phyloP scores from a whole-genome alignment of 2,797 vertebrate species.

The Darevskia mixta region DNA sequence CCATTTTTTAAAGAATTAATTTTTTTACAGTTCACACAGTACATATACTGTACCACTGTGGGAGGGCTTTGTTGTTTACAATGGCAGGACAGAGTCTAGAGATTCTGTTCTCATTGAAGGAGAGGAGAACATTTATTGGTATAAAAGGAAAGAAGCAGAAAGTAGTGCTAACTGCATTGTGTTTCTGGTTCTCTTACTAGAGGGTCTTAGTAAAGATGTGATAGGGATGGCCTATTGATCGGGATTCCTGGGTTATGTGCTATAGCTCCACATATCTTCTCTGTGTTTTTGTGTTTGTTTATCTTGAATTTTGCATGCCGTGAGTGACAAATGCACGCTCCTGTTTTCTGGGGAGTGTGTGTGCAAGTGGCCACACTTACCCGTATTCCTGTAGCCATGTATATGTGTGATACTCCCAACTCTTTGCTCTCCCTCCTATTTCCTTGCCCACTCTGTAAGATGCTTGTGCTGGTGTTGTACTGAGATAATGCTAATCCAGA shows the following conservation, averaged over 20 bases:
- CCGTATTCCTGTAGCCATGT: not conserved
- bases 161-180: not conserved
- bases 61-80: not conserved
- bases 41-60: not conserved
- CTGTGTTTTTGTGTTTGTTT: not conserved
- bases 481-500: conserved; percentile 23
- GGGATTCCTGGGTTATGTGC: not conserved
- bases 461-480: not conserved
- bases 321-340: too few species aligned
- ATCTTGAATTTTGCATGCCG: not conserved
- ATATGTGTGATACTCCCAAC: not conserved
- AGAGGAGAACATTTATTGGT: not conserved
- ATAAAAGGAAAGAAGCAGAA: not conserved
- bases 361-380: not conserved
- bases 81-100: not conserved
- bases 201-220: not conserved
- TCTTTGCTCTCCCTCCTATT: not conserved
- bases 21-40: not conserved
- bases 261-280: not conserved
- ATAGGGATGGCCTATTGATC: not conserved
- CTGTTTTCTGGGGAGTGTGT: not conserved
- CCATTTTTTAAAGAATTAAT: not conserved
- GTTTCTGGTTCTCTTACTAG: not conserved
- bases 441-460: conserved; percentile 11
- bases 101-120: conserved; percentile 25